These are phyloP conservation scores for Brassicogethes aeneus DNA, from an alignment of 2,888 invertebrate genomes.

Conservation along the genomic window DNA sequence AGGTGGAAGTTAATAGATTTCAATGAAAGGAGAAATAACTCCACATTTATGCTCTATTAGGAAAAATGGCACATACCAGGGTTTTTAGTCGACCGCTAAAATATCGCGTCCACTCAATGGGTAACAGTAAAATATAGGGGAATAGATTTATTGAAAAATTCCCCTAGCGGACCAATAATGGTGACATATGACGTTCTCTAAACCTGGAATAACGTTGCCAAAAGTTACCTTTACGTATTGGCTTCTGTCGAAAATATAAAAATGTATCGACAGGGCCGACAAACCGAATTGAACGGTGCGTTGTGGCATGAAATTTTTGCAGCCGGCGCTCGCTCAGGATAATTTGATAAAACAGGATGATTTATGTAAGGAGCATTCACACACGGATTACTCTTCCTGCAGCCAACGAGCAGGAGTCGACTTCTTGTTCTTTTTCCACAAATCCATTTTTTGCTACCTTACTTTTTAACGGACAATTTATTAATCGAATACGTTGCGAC, in stretches of 20 bases:
- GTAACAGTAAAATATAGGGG: conserved; percentile 26
- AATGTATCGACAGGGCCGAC: conserved; percentile 17
- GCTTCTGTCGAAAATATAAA: conserved; percentile 12
- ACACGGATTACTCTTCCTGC: conserved; percentile 5
- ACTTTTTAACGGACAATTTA: conserved; percentile 1
- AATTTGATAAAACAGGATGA: conserved; percentile 32
- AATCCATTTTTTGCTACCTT: neutral
- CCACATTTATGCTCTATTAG: neutral
- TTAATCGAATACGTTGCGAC: neutral
- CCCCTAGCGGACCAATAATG: conserved; percentile 25
- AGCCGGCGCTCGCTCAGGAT: conserved; percentile 25
- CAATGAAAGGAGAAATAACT: neutral
- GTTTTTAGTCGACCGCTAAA: conserved; percentile 15
- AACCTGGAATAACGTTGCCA: conserved; percentile 4
- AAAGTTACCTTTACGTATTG: too few relatives aligned
- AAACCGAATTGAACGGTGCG: conserved; percentile 7
- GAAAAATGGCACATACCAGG: neutral
- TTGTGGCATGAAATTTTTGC: conserved; percentile 24
- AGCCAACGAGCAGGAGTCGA: too few relatives aligned
- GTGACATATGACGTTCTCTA: conserved; percentile 25
- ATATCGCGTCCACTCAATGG: conserved; percentile 22
- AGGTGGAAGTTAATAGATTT: neutral
- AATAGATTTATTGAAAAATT: conserved; percentile 28
- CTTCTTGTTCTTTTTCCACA: neutral
- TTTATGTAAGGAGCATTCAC: conserved; percentile 27